Evolutionary conservation across 2,797 vertebrate genomes (phyloP).

Genomic region (Micromesistius poutassou): DNA sequence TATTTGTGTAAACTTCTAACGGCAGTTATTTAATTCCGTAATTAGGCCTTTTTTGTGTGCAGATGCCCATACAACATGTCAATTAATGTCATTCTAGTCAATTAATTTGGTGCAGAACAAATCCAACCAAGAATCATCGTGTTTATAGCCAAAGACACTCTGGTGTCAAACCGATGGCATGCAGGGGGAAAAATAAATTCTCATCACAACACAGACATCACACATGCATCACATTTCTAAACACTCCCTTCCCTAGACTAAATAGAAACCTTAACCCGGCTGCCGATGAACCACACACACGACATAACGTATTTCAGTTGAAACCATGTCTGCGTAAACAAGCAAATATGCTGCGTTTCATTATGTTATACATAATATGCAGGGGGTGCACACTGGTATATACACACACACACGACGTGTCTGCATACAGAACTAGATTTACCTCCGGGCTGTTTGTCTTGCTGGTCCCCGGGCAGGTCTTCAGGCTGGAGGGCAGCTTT

Average conservation of each 20-base stretch:
- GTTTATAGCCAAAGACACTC: not conserved
- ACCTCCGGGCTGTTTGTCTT: conserved; percentile 33
- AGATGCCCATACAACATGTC: conserved; percentile 7
- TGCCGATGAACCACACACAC: not conserved
- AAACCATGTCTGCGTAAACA: not conserved
- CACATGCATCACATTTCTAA: conserved; percentile 4
- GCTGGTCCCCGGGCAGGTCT: not conserved
- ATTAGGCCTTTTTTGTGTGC: conserved; percentile 26
- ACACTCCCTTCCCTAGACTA: not conserved
- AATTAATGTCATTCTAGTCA: conserved; percentile 23
- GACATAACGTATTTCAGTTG: not conserved
- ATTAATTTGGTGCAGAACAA: conserved; percentile 27
- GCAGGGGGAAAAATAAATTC: not conserved
- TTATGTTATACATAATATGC: not conserved
- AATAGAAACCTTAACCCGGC: not conserved
- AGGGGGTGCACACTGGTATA: not conserved
- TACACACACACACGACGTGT: not conserved
- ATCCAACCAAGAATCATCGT: conserved; percentile 23
- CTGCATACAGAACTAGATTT: conserved; percentile 10
- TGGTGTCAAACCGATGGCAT: not conserved
- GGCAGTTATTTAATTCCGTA: conserved; percentile 36
- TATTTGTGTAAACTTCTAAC: conserved; percentile 13
- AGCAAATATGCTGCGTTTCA: not conserved
- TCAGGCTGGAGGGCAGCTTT: conserved; percentile 9
- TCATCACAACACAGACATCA: no score